Conservation (phyloP, 2,113 vertebrate genomes). For the Microcebus griseorufus region DNA sequence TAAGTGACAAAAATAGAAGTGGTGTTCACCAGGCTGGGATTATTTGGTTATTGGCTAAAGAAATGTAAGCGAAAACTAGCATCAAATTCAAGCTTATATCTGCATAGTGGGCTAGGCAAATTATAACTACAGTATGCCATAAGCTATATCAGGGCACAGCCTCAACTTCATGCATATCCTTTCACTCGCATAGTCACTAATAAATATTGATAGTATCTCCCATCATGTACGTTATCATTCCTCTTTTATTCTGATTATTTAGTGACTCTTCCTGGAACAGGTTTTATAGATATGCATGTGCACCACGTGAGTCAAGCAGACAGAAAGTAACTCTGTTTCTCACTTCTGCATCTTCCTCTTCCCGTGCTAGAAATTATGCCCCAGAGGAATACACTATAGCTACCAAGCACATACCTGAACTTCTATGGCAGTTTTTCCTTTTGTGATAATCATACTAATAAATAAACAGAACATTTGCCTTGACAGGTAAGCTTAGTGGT, state of each 20-base stretch:
- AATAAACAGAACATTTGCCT: background rate
- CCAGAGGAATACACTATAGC: background rate
- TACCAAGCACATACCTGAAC: background rate
- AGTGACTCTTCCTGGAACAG: background rate
- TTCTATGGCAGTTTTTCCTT: background rate
- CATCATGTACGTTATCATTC: background rate
- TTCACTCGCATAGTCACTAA: background rate
- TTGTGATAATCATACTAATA: background rate
- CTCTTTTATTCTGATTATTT: conserved; percentile 17
- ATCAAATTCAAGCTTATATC: background rate
- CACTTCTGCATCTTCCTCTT: background rate
- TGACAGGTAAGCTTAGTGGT: background rate
- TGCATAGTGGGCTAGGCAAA: background rate
- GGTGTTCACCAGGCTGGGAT: background rate
- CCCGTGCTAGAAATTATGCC: background rate
- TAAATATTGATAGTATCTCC: background rate
- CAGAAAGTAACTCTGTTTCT: background rate
- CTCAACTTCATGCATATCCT: background rate
- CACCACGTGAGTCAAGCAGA: background rate
- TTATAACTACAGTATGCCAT: background rate
- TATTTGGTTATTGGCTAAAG: background rate
- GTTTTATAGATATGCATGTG: background rate
- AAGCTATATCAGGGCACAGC: background rate
- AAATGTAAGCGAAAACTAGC: background rate
- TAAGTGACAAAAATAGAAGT: conserved; percentile 42